A percentile compares a stretch with the other conserved stretches of the same genome.
Evolutionary conservation across 2,888 invertebrate species (phyloP).

Genomic region (Melieria crassipennis): DNA sequence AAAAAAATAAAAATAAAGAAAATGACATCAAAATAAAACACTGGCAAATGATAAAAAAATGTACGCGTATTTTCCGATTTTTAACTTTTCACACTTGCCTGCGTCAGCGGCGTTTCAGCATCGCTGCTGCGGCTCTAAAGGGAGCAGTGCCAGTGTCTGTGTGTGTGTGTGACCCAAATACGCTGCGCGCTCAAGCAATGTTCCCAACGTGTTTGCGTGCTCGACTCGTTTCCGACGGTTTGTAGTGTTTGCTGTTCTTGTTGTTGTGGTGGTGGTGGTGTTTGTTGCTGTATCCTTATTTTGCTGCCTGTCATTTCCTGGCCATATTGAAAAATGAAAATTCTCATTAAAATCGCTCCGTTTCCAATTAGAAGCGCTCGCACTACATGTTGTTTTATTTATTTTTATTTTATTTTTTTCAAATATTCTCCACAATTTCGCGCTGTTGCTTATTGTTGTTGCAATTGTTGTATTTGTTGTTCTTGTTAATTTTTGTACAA

Average conservation of each 20-base stretch:
- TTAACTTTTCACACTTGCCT: conserved; percentile 10
- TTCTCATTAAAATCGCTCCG: conserved; percentile 38
- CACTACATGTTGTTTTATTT: background rate
- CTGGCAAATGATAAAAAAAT: background rate
- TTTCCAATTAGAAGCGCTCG: conserved; percentile 32
- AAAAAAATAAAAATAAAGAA: background rate
- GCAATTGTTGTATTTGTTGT: no score
- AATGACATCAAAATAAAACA: background rate
- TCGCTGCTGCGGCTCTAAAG: background rate
- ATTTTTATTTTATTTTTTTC: background rate
- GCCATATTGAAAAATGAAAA: conserved; percentile 22
- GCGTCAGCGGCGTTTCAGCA: background rate
- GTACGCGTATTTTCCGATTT: conserved; percentile 3
- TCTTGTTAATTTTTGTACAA: conserved; percentile 1
- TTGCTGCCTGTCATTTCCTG: conserved; percentile 22
- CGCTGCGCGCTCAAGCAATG: no score
- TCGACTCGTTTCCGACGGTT: no score
- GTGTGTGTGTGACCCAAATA: background rate
- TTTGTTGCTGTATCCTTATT: conserved; percentile 18
- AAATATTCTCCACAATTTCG: background rate
- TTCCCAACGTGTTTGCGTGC: no score
- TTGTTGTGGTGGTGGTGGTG: background rate
- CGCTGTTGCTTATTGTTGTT: background rate
- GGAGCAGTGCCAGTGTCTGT: background rate
- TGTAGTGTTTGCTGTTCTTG: conserved; percentile 5